phyloP scores from a whole-genome alignment of 2,113 vertebrate species.

The Gnathonemus echidnorhynchus region DNA sequence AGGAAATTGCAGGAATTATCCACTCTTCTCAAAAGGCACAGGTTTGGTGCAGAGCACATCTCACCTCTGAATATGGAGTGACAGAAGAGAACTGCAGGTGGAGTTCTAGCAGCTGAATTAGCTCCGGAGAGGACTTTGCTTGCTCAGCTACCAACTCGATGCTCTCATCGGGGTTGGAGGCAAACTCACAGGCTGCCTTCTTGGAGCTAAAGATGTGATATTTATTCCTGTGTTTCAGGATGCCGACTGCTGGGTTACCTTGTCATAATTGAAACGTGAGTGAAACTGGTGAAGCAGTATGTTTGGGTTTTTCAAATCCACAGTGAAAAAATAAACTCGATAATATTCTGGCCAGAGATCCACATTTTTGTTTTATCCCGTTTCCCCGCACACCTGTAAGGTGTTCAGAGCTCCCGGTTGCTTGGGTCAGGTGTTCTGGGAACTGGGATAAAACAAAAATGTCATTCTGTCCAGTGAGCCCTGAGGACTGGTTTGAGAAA shows the following conservation, averaged over 20 bases:
- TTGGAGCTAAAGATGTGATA: slow-evolving; percentile 76
- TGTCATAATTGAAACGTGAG: neutral
- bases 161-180: slow-evolving; percentile 66
- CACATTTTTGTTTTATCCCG: neutral
- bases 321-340: neutral
- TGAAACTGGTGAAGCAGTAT: neutral
- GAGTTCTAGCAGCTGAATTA: slow-evolving; percentile 81
- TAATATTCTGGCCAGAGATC: neutral
- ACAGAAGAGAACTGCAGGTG: slow-evolving; percentile 67
- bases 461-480: too few relatives aligned
- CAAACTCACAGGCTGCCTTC: slow-evolving; percentile 72
- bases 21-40: neutral
- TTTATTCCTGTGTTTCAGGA: slow-evolving; percentile 76
- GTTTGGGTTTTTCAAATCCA: neutral
- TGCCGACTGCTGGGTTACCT: slow-evolving; percentile 82
- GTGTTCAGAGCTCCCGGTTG: too few relatives aligned
- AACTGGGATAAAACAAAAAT: neutral
- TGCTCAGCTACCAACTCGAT: slow-evolving; percentile 64
- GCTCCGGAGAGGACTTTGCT: slow-evolving; percentile 68
- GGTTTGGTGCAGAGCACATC: neutral
- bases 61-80: slow-evolving; percentile 64
- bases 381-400: too few relatives aligned
- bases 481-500: neutral
- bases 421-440: too few relatives aligned
- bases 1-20: neutral